A percentile compares a stretch with the other conserved stretches of the same genome.
These are phyloP conservation scores for Garra rufa DNA, from an alignment of 2,113 vertebrate species.

Conservation along the genomic window DNA sequence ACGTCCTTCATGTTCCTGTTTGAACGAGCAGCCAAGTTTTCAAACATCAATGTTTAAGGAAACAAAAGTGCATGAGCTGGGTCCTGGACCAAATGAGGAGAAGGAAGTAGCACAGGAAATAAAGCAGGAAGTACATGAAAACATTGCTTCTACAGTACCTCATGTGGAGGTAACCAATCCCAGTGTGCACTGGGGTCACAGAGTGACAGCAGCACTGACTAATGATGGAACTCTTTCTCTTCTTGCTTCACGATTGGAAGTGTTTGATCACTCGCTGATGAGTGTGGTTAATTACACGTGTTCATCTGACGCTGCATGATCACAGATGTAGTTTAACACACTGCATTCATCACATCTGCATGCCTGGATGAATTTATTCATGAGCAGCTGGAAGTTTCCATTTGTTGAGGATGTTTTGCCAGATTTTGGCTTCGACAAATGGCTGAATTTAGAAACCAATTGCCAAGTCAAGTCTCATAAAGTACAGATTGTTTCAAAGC, in stretches of 20 bases:
- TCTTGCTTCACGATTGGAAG: neutral
- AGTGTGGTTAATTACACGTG: neutral
- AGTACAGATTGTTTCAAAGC: neutral
- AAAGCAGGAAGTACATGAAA: constrained; percentile 20
- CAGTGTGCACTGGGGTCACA: constrained; percentile 6
- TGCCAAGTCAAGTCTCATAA: neutral
- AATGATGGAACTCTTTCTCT: neutral
- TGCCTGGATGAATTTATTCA: neutral
- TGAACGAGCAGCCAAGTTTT: neutral
- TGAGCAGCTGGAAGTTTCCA: neutral
- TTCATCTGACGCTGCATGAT: neutral
- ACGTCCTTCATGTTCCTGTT: neutral
- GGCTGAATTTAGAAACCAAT: neutral
- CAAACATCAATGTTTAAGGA: neutral
- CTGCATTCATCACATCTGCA: neutral
- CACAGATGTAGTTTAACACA: neutral
- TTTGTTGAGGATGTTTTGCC: neutral
- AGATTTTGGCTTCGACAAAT: neutral
- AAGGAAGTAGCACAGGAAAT: neutral
- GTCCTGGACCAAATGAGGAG: neutral
- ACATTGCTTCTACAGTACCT: constrained; percentile 65
- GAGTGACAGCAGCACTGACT: constrained; percentile 25
- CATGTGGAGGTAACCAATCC: constrained; percentile 74
- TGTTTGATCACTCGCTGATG: neutral
- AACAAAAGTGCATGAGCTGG: neutral